Percentiles rank a stretch among this genome's conserved stretches.
Conservation (phyloP, 2,113 vertebrate genomes). For the Gallinago jamesoni region DNA sequence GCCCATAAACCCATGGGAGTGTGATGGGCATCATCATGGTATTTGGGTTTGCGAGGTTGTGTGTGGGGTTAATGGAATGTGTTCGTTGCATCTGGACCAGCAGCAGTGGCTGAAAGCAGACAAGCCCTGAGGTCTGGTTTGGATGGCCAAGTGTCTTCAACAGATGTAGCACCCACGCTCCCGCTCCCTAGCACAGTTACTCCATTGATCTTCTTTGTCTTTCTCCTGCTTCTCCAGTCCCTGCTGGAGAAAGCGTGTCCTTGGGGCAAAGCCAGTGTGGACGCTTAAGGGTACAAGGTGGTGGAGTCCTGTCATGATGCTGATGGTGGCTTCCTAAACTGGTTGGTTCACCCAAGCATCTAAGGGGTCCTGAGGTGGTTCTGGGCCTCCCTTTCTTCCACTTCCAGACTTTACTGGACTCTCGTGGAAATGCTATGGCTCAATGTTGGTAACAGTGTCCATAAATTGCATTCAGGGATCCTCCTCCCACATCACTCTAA, state of each 20-base stretch:
- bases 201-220: not conserved
- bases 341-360: not conserved
- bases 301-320: not conserved
- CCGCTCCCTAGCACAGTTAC: accelerated
- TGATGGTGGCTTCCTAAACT: not conserved
- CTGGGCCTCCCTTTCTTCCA: not conserved
- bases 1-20: not conserved
- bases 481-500: not conserved
- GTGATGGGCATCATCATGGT: accelerated
- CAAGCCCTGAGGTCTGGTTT: not conserved
- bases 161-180: not conserved
- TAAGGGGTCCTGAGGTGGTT: not conserved
- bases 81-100: not conserved
- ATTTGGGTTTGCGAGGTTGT: not conserved
- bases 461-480: not conserved
- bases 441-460: accelerated
- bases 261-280: not conserved
- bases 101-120: not conserved
- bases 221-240: not conserved
- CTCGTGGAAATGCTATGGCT: not conserved
- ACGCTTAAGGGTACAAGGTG: not conserved
- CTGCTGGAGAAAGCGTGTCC: not conserved
- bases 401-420: not conserved
- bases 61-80: not conserved
- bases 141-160: not conserved